phyloP scores from a whole-genome alignment of 2,888 invertebrate genomes.

The Diachrysia chrysitis region DNA sequence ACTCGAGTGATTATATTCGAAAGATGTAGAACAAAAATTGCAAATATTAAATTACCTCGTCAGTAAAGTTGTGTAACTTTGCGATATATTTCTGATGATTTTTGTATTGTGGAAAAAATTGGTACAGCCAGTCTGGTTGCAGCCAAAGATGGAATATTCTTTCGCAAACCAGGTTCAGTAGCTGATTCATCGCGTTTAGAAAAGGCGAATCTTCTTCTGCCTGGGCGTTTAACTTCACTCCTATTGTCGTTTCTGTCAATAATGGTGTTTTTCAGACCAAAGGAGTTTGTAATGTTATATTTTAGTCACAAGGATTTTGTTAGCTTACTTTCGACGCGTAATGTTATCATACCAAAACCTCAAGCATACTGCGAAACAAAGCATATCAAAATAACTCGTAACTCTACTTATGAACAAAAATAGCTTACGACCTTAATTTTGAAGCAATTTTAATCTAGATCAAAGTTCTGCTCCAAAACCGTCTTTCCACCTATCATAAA shows the following conservation, averaged over 20 bases:
- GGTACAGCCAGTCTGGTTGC: conserved; percentile 89
- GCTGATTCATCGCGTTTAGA: conserved; percentile 68
- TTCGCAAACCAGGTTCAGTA: conserved; percentile 73
- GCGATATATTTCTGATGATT: conserved; percentile 85
- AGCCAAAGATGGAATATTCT: conserved; percentile 85
- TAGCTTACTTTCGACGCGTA: not conserved
- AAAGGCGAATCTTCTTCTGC: conserved; percentile 74
- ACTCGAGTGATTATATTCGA: not conserved
- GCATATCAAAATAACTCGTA: not conserved
- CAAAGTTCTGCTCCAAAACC: not conserved
- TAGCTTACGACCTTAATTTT: not conserved
- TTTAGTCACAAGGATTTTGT: not conserved
- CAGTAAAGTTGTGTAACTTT: conserved; percentile 89
- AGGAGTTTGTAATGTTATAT: too few relatives aligned
- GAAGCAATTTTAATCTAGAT: not conserved
- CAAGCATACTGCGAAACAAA: not conserved
- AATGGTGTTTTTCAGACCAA: not conserved
- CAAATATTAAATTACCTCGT: conserved; percentile 71
- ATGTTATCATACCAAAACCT: not conserved
- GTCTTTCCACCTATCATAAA: conserved; percentile 13
- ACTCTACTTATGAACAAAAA: not conserved
- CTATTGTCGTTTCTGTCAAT: conserved; percentile 79
- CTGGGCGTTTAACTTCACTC: conserved; percentile 80
- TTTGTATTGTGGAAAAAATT: conserved; percentile 82
- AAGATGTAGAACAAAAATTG: not conserved